Evolutionary conservation across 2,797 vertebrate species (phyloP).

Genomic region (Ceyx erithaca): DNA sequence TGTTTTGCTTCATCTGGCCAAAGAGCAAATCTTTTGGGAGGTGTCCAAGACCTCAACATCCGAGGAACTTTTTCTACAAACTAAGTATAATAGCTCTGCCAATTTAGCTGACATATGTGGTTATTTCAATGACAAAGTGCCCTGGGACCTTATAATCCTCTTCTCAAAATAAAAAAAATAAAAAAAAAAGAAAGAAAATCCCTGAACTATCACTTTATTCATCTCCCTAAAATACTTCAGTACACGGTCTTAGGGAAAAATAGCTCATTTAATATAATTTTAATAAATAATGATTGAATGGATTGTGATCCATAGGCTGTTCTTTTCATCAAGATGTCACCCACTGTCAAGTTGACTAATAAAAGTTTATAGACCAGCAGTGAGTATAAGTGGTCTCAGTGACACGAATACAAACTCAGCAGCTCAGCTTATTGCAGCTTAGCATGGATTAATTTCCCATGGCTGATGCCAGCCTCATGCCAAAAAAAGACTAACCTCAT

Average conservation of each 20-base stretch:
- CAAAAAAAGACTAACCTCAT: not conserved
- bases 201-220: not conserved
- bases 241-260: not conserved
- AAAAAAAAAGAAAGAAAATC: not conserved
- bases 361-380: conserved; percentile 9
- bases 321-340: conserved; percentile 18
- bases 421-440: conserved; percentile 36
- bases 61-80: conserved; percentile 24
- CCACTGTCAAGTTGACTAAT: conserved; percentile 16
- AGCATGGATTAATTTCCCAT: conserved; percentile 39
- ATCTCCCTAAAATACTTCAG: not conserved
- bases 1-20: not conserved
- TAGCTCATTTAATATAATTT: not conserved
- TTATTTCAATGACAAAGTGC: conserved; percentile 39
- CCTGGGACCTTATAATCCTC: not conserved
- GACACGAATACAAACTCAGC: conserved; percentile 28
- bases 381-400: not conserved
- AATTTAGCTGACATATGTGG: conserved; percentile 36
- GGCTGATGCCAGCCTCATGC: not conserved
- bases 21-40: conserved; percentile 51
- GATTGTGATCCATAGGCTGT: not conserved
- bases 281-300: not conserved
- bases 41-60: not conserved
- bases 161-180: not conserved
- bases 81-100: conserved; percentile 16